Base-by-base conservation (phyloP, 2,797 vertebrate genomes). In the Chloroceryle amazona region DNA sequence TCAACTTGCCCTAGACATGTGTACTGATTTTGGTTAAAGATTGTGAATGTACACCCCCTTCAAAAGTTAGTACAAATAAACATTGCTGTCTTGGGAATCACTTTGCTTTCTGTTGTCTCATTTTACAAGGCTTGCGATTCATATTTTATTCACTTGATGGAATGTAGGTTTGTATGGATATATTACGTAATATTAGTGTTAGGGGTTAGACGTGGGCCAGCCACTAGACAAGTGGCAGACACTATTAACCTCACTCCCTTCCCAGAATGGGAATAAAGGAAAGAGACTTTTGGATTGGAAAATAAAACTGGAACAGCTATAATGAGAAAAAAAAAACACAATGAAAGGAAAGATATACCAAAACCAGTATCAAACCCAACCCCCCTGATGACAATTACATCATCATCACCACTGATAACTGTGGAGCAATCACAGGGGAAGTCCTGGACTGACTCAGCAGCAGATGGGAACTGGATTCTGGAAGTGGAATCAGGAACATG, bases 11-110 rank as follows among this genome's bases (percentile, higher is more conserved):
- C 89, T 93, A 83, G 15, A 79, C 33, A 11, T 7, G n/a, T 80
- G 79, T 95, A 73, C 87, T 96, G 39, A 42, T 96, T 89, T 94
- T 97, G 67, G 96, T 94, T 96, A 89, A 94, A 80, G 86, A 78
- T 78, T 86, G n/a, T 92, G 93, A 94, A 90, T 96, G 91, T 87
- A 73, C 76, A 60, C 35, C 37, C 76, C 22, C 96, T 97, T 95
- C 91, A 89, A 92, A 88, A 93, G 54, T 92, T 95, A 95, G 83
- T 71, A 94, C 68, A 90, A 98, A 98, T 98, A 98, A 98, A 98
- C 81, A 63, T 86, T 81, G 92, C 96, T 95, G 74, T 86, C 88
- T 89, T 81, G 39, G 11, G 55, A 95, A 73, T 86, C 44, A 13
- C 31, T 81, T 83, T 78, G 55, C 46, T 70, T 67, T 83, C 63